These are phyloP conservation scores for Tenthredo scrophulariae DNA, from an alignment of 2,888 invertebrate species.

Conservation along the genomic window DNA sequence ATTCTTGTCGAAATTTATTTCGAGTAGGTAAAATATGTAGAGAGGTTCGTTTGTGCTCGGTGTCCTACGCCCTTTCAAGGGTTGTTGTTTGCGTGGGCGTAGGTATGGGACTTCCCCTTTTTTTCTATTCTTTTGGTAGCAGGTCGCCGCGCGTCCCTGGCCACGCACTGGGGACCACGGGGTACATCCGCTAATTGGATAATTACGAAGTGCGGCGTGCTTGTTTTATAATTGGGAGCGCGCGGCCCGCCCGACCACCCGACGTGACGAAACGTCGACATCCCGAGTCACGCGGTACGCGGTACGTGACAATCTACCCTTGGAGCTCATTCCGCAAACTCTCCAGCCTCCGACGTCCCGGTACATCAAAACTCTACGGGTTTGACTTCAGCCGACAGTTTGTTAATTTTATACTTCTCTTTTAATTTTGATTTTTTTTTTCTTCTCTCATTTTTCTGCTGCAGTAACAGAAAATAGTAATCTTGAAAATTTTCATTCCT, in stretches of 20 bases:
- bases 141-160: slow-evolving; percentile 56
- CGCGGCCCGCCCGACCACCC: slow-evolving; percentile 63
- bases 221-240: slow-evolving; percentile 77
- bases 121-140: slow-evolving; percentile 41
- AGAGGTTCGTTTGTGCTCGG: slow-evolving; percentile 34
- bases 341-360: slow-evolving; percentile 23
- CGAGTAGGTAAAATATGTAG: not conserved
- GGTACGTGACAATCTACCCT: slow-evolving; percentile 77
- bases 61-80: slow-evolving; percentile 30
- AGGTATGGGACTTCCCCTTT: slow-evolving; percentile 2
- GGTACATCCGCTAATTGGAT: slow-evolving; percentile 77
- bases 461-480: too few species aligned
- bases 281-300: slow-evolving; percentile 77
- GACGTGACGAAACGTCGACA: slow-evolving; percentile 76
- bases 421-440: not conserved
- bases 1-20: not conserved
- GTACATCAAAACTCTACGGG: not conserved
- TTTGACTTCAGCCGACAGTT: not conserved
- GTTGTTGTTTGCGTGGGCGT: slow-evolving; percentile 47
- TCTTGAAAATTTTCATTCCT: not conserved
- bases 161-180: slow-evolving; percentile 54
- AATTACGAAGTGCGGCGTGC: slow-evolving; percentile 76
- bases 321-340: slow-evolving; percentile 70
- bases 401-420: not conserved
- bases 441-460: not conserved